Evolutionary conservation across 2,888 invertebrate species (phyloP), one percentile per base, ranked within the genome.

Genomic region (Aporophyla lueneburgensis): DNA sequence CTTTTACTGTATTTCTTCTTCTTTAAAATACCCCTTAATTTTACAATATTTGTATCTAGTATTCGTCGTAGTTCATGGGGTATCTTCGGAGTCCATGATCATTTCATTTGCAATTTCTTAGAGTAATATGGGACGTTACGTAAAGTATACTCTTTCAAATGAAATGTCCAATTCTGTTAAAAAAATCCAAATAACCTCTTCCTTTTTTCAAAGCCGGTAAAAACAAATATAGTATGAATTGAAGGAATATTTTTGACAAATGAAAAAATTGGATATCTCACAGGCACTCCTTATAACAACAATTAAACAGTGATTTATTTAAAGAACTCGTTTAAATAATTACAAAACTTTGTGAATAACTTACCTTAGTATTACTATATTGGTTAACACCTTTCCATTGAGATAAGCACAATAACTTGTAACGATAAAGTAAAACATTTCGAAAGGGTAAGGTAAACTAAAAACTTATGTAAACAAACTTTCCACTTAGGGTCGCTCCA

Each of bases 401-500:
- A 27, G 9, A 16, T 19, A 27, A 43, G 5, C n/a, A 33, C 53
- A 46, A 19, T 6, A 19, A 27, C 14, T 49, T 24, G 7, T 40
- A 21, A 63, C 75, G 5, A 27, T 40, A 54, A 72, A 10, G 5
- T 70, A 19, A 10, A 16, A 7, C 54, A 16, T 14, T 16, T 5
- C 5, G 16, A 67, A 53, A 16, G 33, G 16, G 7, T 24, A n/a
- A 46, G 21, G 1, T 24, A 27, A 27, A 62, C 12, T 40, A 9
- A 9, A 43, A 56, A 14, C 14, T 65, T 24, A 43, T 62, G n/a
- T 46, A 40, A 49, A 56, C 9, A 2, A 24, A 33, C 19, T 43
- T 79, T 51, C 69, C 24, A n/a, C 70, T 2, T 80, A 96, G 96
- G 94, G 95, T 9, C 94, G 93, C 88, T 89, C 88, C 56, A 95